Evolutionary conservation across 2,113 vertebrate species (phyloP).

Genomic region (Amphiprion percula): DNA sequence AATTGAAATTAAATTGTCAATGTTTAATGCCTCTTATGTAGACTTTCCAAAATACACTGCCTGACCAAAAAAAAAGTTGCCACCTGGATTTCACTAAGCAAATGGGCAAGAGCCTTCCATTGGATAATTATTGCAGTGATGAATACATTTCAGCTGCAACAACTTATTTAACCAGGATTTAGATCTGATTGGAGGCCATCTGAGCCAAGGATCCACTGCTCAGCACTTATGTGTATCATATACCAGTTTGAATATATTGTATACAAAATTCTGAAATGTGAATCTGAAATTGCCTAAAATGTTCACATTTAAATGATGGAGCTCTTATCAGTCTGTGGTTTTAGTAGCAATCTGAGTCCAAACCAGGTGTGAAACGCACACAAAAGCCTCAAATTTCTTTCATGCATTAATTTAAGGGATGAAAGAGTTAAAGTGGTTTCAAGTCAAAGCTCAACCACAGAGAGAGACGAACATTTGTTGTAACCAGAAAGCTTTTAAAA

Average conservation of each 20-base stretch:
- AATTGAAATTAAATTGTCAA: too few relatives aligned
- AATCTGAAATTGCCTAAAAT: not conserved
- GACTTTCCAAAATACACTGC: too few relatives aligned
- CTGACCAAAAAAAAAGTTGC: too few relatives aligned
- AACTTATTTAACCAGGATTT: too few relatives aligned
- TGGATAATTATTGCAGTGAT: too few relatives aligned
- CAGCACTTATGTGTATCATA: too few relatives aligned
- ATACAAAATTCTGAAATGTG: not conserved
- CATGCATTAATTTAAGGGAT: slow-evolving; percentile 37
- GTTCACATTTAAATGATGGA: not conserved
- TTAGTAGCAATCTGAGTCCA: not conserved
- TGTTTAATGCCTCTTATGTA: too few relatives aligned
- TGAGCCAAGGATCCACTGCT: too few relatives aligned
- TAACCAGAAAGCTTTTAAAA: slow-evolving; percentile 26
- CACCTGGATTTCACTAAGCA: too few relatives aligned
- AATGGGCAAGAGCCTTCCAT: too few relatives aligned
- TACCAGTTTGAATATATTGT: not conserved
- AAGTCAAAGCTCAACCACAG: slow-evolving; percentile 37
- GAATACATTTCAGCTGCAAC: too few relatives aligned
- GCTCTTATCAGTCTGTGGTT: not conserved
- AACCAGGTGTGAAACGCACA: not conserved
- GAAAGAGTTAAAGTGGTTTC: slow-evolving; percentile 52
- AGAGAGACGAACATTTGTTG: slow-evolving; percentile 42
- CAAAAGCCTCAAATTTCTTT: slow-evolving; percentile 22
- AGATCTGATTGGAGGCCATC: too few relatives aligned